Evolutionary conservation across 2,113 vertebrate species (phyloP).

Genomic region (Felis catus): DNA sequence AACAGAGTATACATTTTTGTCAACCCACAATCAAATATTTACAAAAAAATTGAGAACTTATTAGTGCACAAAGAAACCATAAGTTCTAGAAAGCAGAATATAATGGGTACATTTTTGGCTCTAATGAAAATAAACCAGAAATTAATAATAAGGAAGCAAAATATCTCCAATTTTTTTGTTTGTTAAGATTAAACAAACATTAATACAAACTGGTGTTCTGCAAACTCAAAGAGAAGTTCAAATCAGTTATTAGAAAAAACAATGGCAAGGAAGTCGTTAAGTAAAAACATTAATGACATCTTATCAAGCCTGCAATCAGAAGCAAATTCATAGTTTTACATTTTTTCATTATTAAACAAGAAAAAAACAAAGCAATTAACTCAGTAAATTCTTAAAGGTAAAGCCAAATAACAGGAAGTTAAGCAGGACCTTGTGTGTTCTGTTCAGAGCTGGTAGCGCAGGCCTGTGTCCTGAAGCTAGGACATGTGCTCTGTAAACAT

Average conservation of each 20-base stretch:
- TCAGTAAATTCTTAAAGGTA: neutral
- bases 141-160: neutral
- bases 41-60: neutral
- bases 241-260: neutral
- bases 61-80: neutral
- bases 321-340: slow-evolving; percentile 36
- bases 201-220: neutral
- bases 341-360: neutral
- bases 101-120: neutral
- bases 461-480: neutral
- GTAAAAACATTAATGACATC: neutral
- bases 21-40: neutral
- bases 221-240: neutral
- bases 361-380: neutral
- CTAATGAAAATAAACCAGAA: neutral
- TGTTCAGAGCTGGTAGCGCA: neutral
- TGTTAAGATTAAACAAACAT: neutral
- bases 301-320: neutral
- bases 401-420: neutral
- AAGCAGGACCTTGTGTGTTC: neutral
- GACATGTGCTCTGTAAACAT: neutral
- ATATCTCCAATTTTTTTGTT: neutral
- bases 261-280: neutral
- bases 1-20: neutral
- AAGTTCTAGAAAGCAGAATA: neutral